Evolutionary conservation across 64 coral and sea anemone genomes (phyloP).

Genomic region (Orbicella faveolata): DNA sequence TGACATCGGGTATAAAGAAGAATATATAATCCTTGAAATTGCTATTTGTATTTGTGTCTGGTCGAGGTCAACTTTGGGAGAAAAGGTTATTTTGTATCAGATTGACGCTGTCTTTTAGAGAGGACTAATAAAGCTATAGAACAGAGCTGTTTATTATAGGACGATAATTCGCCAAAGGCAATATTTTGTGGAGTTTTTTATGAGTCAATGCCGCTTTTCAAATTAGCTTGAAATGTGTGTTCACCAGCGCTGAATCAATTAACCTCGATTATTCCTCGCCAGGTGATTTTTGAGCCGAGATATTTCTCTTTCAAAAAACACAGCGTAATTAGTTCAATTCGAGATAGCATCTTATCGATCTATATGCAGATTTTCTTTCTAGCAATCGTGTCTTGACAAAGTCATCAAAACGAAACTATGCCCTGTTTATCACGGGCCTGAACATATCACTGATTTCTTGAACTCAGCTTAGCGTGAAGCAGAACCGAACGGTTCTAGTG

Average conservation of each 20-base stretch:
- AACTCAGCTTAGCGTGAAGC: neutral
- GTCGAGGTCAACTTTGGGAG: conserved; percentile 1
- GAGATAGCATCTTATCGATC: conserved; percentile 3
- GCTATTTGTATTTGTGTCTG: neutral
- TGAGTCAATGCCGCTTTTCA: neutral
- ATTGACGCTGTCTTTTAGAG: neutral
- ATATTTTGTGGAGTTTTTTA: neutral
- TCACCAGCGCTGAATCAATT: conserved; percentile 3
- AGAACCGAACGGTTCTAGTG: neutral
- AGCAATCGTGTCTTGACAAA: neutral
- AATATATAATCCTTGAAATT: neutral
- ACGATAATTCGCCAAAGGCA: neutral
- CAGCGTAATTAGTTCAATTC: conserved; percentile 5
- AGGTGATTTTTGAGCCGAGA: neutral
- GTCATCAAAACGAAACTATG: neutral
- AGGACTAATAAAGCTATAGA: neutral
- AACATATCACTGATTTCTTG: neutral
- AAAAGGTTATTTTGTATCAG: conserved; percentile 18
- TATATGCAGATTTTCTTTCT: conserved; percentile 12
- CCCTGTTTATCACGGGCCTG: neutral
- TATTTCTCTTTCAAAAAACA: neutral
- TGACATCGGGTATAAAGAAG: neutral
- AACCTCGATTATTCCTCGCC: neutral
- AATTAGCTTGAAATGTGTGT: neutral
- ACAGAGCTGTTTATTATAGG: conserved; percentile 9